Base-by-base conservation (phyloP, 2,888 invertebrate genomes). In the Caenorhabditis afra region DNA sequence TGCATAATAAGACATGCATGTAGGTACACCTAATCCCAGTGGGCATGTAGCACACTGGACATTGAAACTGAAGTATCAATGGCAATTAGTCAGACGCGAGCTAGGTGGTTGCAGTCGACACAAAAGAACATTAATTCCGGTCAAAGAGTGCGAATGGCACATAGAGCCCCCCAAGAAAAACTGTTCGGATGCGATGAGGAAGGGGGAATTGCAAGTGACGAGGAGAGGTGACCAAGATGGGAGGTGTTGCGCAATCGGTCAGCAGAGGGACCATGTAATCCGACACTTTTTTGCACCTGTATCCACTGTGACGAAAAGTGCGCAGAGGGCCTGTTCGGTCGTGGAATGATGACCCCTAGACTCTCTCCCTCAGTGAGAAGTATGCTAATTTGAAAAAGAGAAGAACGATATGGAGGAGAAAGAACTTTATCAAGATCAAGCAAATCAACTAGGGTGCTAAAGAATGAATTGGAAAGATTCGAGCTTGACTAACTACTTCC, bases 91-190 rank as follows among this genome's bases (percentile, higher is more conserved):
- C 74, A 74, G 29, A 41, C 57, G 29, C 29, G 55, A 66, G 57
- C 75, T 57, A 55, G 75, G 75, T 67, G 75, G 67, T 49, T 57
- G 37, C 14, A 47, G 3, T 29, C 45, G 47, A 23, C 10, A 75
- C 75, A 75, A 75, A 75, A 75, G 62, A 45, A 18, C 53, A 66
- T 77, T 71, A 66, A 59, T 66, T 77, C 49, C 55, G 68, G 64
- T 65, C 67, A 66, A 35, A 41, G 67, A 61, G 61, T 41, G 22
- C 35, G 41, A 68, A 18, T 20, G 12, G n/a, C n/a, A n/a, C n/a
- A n/a, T n/a, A n/a, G n/a, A n/a, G n/a, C n/a, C n/a, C n/a, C 45
- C 2, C 8, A 16, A 16, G 16, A 20, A 20, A 49, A n/a, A 22
- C 22, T 14, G 22, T 5, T 35, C 10, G n/a, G 23, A 23, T 29